Percentiles rank a stretch among this genome's conserved stretches.
These are phyloP conservation scores for Leptatherina wallacei DNA, from an alignment of 2,797 vertebrate genomes.

Conservation along the genomic window DNA sequence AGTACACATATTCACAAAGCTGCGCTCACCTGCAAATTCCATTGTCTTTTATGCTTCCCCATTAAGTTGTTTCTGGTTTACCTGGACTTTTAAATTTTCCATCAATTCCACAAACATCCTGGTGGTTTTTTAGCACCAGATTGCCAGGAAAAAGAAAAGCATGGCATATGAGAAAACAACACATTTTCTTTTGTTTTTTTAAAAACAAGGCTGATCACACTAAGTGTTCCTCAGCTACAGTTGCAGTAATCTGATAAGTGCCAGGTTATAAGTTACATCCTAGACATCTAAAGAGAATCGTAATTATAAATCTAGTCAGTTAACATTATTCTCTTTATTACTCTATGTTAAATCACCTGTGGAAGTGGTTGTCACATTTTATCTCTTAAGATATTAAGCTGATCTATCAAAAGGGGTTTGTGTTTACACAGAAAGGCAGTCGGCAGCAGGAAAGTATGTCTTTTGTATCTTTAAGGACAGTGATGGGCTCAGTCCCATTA, in stretches of 20 bases:
- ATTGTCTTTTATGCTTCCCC: no score
- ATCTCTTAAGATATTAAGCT: neutral
- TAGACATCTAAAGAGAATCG: neutral
- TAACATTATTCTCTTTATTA: neutral
- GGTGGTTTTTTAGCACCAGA: neutral
- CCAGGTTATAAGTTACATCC: neutral
- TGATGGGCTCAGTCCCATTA: constrained; percentile 57
- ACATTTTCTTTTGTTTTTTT: neutral
- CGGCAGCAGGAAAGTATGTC: neutral
- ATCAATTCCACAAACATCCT: neutral
- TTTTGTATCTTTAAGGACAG: constrained; percentile 50
- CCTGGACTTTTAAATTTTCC: no score
- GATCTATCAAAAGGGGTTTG: neutral
- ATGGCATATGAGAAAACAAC: neutral
- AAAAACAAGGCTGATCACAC: neutral
- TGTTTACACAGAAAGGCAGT: neutral
- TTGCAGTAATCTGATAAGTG: neutral
- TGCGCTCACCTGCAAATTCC: no score
- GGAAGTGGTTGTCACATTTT: neutral
- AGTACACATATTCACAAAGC: no score
- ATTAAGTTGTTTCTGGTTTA: no score
- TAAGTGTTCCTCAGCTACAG: neutral
- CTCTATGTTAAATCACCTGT: neutral
- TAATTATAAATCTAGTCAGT: neutral
- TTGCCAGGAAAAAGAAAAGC: neutral